These are phyloP conservation scores for Manis crassicaudata DNA, from an alignment of 2,797 vertebrate genomes.

Conservation along the genomic window DNA sequence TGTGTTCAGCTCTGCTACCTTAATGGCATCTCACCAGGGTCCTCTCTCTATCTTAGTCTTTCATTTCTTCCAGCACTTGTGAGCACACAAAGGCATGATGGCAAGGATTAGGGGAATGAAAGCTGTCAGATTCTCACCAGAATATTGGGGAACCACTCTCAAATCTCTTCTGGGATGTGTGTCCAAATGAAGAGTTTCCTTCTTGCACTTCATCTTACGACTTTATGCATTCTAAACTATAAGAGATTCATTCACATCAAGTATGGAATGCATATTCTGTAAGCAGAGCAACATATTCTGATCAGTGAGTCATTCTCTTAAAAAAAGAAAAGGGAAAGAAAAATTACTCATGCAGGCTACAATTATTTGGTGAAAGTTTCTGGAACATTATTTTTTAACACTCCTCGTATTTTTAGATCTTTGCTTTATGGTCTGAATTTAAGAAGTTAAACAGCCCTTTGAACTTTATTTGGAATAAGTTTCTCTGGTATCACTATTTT, in stretches of 20 bases:
- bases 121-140: not conserved
- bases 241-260: not conserved
- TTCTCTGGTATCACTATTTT: conserved; percentile 18
- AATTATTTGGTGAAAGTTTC: conserved; percentile 57
- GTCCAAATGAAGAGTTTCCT: not conserved
- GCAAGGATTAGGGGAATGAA: not conserved
- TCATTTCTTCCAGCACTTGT: not conserved
- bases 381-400: conserved; percentile 57
- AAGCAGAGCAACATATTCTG: conserved; percentile 15
- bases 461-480: conserved; percentile 50
- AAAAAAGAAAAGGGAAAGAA: not conserved
- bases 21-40: not conserved
- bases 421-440: conserved; percentile 56
- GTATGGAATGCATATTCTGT: not conserved
- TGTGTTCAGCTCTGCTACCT: not conserved
- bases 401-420: conserved; percentile 50
- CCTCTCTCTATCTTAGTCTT: not conserved
- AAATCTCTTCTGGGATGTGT: not conserved
- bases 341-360: conserved; percentile 41
- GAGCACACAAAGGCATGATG: not conserved
- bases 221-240: not conserved
- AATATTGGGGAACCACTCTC: not conserved
- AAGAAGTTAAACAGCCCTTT: conserved; percentile 32
- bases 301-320: conserved; percentile 42
- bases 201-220: not conserved